Evolutionary conservation across 2,888 invertebrate species (phyloP).

Genomic region (Acanthococcus lagerstroemiae): DNA sequence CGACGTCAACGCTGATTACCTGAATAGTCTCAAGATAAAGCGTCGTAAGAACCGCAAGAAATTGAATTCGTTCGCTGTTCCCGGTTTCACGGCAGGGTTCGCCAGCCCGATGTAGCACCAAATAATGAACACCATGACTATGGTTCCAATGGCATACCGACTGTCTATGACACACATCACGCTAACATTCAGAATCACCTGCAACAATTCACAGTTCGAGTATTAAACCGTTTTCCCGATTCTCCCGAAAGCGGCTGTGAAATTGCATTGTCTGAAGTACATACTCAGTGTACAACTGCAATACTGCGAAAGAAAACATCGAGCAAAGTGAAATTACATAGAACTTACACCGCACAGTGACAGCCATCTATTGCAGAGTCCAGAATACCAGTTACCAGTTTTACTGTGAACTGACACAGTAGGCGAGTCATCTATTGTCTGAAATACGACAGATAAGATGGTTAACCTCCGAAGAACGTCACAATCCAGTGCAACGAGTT

Average conservation of each 20-base stretch:
- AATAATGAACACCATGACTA: slow-evolving; percentile 68
- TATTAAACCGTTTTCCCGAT: neutral
- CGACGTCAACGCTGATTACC: slow-evolving; percentile 51
- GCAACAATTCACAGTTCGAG: slow-evolving; percentile 38
- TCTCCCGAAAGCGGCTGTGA: too few relatives aligned
- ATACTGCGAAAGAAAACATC: too few relatives aligned
- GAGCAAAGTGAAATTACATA: neutral
- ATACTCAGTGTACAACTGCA: too few relatives aligned
- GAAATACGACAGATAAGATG: too few relatives aligned
- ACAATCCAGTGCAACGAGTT: too few relatives aligned
- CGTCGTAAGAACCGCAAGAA: slow-evolving; percentile 69
- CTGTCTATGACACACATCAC: slow-evolving; percentile 92
- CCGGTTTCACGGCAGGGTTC: slow-evolving; percentile 91
- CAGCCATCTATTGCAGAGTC: slow-evolving; percentile 88
- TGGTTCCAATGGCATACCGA: slow-evolving; percentile 78
- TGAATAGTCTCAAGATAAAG: slow-evolving; percentile 60
- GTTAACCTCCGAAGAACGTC: too few relatives aligned
- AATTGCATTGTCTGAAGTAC: too few relatives aligned
- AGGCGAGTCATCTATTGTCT: slow-evolving; percentile 6
- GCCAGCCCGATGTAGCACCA: slow-evolving; percentile 93
- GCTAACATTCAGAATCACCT: slow-evolving; percentile 77
- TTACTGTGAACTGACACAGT: slow-evolving; percentile 57
- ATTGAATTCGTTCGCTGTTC: slow-evolving; percentile 70
- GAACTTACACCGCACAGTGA: slow-evolving; percentile 74
- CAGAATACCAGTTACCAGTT: slow-evolving; percentile 89